These are phyloP conservation scores for Enteromius paludinosus DNA, from an alignment of 2,797 vertebrate genomes.

Conservation along the genomic window DNA sequence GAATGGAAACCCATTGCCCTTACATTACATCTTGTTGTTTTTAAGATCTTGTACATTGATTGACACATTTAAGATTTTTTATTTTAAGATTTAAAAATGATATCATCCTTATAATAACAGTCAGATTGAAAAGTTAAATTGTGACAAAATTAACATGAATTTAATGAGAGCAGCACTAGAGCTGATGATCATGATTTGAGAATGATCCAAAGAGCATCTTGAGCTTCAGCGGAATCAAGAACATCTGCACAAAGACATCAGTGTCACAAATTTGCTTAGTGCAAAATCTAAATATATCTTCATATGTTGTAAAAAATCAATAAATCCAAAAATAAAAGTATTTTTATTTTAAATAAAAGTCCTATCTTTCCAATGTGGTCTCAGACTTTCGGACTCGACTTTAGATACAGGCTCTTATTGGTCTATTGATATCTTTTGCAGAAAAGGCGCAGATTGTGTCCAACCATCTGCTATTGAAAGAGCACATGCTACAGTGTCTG, in stretches of 20 bases:
- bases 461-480: slow-evolving; percentile 61
- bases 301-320: not conserved
- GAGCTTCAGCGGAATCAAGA: not conserved
- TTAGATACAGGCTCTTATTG: slow-evolving; percentile 10
- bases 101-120: not conserved
- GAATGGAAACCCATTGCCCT: not conserved
- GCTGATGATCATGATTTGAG: slow-evolving; percentile 6
- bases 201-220: slow-evolving; percentile 17
- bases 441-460: slow-evolving; percentile 56
- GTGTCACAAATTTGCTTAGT: not conserved
- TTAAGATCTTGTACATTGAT: not conserved
- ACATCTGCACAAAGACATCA: slow-evolving; percentile 11
- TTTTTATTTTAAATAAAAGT: not conserved
- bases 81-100: not conserved
- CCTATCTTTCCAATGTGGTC: not conserved
- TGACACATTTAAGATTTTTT: not conserved
- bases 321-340: too few relatives aligned
- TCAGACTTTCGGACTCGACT: slow-evolving; percentile 7
- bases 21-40: not conserved
- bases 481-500: slow-evolving; percentile 62
- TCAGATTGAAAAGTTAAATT: not conserved
- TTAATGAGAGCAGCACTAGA: not conserved
- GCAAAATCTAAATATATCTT: not conserved
- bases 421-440: slow-evolving; percentile 58
- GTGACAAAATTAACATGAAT: not conserved